These are phyloP conservation scores for Motacilla alba DNA, from an alignment of 2,113 vertebrate species.

Conservation along the genomic window DNA sequence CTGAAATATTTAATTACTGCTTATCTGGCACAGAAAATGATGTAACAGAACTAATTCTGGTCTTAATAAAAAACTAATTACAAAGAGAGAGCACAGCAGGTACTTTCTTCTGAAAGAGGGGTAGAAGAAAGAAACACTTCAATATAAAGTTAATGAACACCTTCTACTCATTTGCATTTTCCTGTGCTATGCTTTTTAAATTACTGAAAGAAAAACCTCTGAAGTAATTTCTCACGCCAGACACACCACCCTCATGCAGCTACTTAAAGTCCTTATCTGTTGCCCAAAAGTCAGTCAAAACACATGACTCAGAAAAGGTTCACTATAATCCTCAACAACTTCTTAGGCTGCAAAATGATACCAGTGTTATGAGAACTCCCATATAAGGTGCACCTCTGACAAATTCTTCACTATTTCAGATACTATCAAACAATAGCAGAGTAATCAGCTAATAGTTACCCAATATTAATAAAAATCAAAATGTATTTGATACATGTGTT, in stretches of 20 bases:
- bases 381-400: background rate
- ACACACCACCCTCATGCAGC: background rate
- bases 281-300: accelerated
- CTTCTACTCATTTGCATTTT: background rate
- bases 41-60: background rate
- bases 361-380: background rate
- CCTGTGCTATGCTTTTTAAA: background rate
- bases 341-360: background rate
- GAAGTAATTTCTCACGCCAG: background rate
- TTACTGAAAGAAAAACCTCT: background rate
- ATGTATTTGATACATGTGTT: background rate
- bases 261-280: background rate
- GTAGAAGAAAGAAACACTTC: background rate
- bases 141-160: background rate
- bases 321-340: background rate
- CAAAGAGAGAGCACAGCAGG: background rate
- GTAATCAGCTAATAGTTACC: background rate
- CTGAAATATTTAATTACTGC: background rate
- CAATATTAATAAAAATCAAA: background rate
- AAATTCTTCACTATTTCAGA: background rate
- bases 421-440: background rate
- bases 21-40: background rate
- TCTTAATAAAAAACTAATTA: background rate
- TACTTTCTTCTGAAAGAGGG: background rate
- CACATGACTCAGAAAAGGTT: background rate